phyloP scores from a whole-genome alignment of 2,888 invertebrate species.

The Venusia cambrica region DNA sequence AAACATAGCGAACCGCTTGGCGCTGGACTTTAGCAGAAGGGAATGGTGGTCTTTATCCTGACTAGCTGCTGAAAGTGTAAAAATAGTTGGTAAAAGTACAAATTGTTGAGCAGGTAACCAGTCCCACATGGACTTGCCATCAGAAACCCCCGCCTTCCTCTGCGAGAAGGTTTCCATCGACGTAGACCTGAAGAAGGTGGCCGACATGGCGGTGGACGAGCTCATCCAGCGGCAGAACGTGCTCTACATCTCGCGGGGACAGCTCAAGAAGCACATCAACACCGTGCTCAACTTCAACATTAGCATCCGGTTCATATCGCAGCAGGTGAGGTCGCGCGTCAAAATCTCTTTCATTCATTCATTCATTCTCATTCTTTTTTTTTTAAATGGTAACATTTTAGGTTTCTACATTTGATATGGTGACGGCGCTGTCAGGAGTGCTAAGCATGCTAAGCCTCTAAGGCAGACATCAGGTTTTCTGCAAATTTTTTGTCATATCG shows the following conservation, averaged over 20 bases:
- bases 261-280: slow-evolving; percentile 94
- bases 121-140: slow-evolving; percentile 72
- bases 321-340: slow-evolving; percentile 88
- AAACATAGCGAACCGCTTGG: too few relatives aligned
- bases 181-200: slow-evolving; percentile 93
- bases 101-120: slow-evolving; percentile 52
- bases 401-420: too few relatives aligned
- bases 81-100: too few relatives aligned
- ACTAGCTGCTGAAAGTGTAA: too few relatives aligned
- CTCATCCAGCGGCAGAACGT: slow-evolving; percentile 91
- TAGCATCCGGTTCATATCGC: slow-evolving; percentile 94
- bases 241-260: slow-evolving; percentile 91
- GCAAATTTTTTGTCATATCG: too few relatives aligned
- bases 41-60: too few relatives aligned
- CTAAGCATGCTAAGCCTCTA: too few relatives aligned
- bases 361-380: too few relatives aligned
- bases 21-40: too few relatives aligned
- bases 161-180: slow-evolving; percentile 95
- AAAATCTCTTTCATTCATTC: not conserved
- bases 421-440: too few relatives aligned
- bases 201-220: slow-evolving; percentile 93
- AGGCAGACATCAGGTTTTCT: too few relatives aligned
- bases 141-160: slow-evolving; percentile 93
- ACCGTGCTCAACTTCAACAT: slow-evolving; percentile 95
- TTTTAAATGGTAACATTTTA: too few relatives aligned